Evolutionary conservation across 2,797 vertebrate species (phyloP).

Genomic region (Austrolebias charrua): DNA sequence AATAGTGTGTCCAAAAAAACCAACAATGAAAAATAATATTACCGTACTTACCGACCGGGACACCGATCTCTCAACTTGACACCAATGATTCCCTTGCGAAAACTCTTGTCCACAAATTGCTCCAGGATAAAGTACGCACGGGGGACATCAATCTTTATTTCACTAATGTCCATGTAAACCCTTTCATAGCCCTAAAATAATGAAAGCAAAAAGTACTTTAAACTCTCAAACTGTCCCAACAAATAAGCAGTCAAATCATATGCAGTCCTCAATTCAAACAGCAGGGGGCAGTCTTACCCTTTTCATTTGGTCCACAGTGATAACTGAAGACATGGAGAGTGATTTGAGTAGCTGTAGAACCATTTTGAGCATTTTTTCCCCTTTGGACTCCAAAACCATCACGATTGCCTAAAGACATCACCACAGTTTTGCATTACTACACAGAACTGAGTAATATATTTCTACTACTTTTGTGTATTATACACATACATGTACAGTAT

Average conservation of each 20-base stretch:
- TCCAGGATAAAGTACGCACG: constrained; percentile 93
- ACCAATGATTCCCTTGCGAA: constrained; percentile 88
- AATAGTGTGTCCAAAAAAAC: background rate
- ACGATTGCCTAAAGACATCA: constrained; percentile 84
- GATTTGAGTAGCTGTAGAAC: constrained; percentile 90
- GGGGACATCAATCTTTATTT: constrained; percentile 97
- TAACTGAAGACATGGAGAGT: constrained; percentile 88
- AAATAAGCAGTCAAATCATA: background rate
- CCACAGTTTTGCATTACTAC: constrained; percentile 1
- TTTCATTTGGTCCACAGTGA: constrained; percentile 96
- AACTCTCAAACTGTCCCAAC: background rate
- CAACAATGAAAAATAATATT: no score
- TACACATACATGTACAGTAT: no score
- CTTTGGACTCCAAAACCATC: constrained; percentile 96
- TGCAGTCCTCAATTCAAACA: constrained; percentile 44
- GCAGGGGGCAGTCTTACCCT: constrained; percentile 82
- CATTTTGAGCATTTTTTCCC: constrained; percentile 91
- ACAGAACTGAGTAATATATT: no score
- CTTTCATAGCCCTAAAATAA: constrained; percentile 88
- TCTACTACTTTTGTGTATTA: no score
- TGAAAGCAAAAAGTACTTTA: constrained; percentile 14
- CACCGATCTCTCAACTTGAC: constrained; percentile 91
- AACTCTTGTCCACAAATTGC: constrained; percentile 94
- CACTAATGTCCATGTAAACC: constrained; percentile 96
- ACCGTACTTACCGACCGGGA: constrained; percentile 91